phyloP scores from a whole-genome alignment of 2,888 invertebrate species.

The Drosophila testacea region DNA sequence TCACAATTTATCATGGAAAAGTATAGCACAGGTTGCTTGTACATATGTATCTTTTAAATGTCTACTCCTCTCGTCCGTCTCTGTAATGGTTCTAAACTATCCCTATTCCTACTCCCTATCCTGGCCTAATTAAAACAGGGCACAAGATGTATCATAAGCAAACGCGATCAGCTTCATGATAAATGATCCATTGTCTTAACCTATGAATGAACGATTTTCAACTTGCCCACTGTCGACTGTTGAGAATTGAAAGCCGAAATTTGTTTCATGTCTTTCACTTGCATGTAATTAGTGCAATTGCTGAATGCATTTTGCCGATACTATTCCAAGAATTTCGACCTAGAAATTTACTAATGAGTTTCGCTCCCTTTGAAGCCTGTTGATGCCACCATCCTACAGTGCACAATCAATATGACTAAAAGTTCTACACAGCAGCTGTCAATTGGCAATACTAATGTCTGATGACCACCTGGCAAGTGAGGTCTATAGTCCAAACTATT shows the following conservation, averaged over 20 bases:
- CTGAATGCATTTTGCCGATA: conserved; percentile 63
- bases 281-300: conserved; percentile 71
- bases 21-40: conserved; percentile 19
- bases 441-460: background rate
- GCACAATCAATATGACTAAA: no score
- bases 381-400: no score
- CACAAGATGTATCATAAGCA: conserved; percentile 37
- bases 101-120: background rate
- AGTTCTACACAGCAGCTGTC: background rate
- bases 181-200: conserved; percentile 34
- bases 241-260: conserved; percentile 19
- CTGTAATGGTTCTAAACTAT: conserved; percentile 1
- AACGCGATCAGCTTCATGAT: conserved; percentile 24
- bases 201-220: conserved; percentile 35
- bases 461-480: background rate
- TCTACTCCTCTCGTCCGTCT: conserved; percentile 1
- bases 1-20: conserved; percentile 75
- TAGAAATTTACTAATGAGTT: conserved; percentile 54
- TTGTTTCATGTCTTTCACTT: conserved; percentile 27
- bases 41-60: background rate
- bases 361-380: background rate
- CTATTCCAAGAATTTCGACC: conserved; percentile 58
- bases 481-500: background rate
- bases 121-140: conserved; percentile 63
- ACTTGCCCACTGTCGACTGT: conserved; percentile 6